These are phyloP conservation scores for Thermophis baileyi DNA, from an alignment of 2,113 vertebrate species.

Conservation along the genomic window DNA sequence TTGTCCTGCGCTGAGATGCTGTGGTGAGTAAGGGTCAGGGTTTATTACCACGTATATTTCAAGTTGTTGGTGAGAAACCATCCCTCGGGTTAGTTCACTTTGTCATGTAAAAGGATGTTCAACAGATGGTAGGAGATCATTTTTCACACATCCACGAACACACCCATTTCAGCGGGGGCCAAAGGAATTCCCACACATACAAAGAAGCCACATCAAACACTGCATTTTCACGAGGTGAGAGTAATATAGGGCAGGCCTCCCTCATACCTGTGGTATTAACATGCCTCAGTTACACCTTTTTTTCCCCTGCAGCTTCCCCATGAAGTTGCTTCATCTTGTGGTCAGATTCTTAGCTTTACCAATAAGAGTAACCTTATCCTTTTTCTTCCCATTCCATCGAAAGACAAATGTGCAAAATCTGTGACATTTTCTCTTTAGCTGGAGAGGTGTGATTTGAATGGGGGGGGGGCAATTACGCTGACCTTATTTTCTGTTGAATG, in stretches of 20 bases:
- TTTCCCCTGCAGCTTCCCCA: neutral
- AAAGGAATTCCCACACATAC: neutral
- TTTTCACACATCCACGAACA: neutral
- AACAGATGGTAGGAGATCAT: neutral
- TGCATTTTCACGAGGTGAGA: neutral
- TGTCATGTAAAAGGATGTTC: neutral
- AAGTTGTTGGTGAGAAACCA: neutral
- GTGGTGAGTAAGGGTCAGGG: neutral
- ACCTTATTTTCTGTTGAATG: neutral
- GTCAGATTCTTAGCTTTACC: neutral
- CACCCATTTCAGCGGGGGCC: neutral
- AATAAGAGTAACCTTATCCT: neutral
- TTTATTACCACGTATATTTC: neutral
- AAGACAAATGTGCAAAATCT: neutral
- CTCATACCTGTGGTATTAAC: neutral
- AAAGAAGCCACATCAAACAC: neutral
- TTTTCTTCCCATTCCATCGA: neutral
- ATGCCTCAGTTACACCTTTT: neutral
- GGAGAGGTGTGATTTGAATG: neutral
- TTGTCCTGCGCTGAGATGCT: neutral
- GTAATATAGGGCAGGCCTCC: neutral
- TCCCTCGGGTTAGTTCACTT: neutral
- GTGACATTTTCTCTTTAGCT: neutral
- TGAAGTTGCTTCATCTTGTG: neutral
- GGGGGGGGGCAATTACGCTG: neutral